Evolutionary conservation across 1,140 invertebrate species (phyloP), one percentile per base, ranked within the genome.

Genomic region (Dendroctonus ponderosae): DNA sequence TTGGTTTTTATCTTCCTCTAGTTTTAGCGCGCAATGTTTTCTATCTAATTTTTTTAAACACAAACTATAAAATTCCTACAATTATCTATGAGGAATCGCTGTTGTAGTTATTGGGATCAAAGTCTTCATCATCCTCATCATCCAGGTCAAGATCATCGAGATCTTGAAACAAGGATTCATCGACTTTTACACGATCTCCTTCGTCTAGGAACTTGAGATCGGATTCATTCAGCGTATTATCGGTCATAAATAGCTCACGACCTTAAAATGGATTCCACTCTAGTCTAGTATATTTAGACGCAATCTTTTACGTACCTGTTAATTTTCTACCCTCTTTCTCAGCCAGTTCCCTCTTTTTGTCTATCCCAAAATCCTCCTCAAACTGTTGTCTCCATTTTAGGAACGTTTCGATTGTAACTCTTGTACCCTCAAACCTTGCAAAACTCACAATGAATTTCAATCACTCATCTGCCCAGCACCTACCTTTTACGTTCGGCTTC

Each of bases 321-420:
- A 91, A 78, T 76, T 91, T 92, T 70, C 87, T 91, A 37, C 84
- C 86, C 65, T 89, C 87, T 72, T 88, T 89, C 66, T 85, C 86
- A 62, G 87, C 85, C 43, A 81, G 79, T 75, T 90, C 87, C 73
- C 83, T 84, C 78, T 87, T 87, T 49, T 89, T 90, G n/a, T 87
- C 81, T 59, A 91, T 87, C 12, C 87, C 87, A 79, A 91, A 90
- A 80, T 97, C 94, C 54, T 88, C 85, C 80, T 99, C 96, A 85
- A 98, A 99, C 68, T 90, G 88, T 61, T 88, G 85, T 78, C 97
- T 96, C 97, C 97, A 99, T 43, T 85, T 87, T 66, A 98, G 79
- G 79, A 99, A 99, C n/a, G 91, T 90, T 82, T 99, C 96, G 3
- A 98, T 92, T 2, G 93, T 93, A 0, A 98, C 96, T 76, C 89